Base-by-base conservation (phyloP, 2,797 vertebrate genomes). In the Falco biarmicus region DNA sequence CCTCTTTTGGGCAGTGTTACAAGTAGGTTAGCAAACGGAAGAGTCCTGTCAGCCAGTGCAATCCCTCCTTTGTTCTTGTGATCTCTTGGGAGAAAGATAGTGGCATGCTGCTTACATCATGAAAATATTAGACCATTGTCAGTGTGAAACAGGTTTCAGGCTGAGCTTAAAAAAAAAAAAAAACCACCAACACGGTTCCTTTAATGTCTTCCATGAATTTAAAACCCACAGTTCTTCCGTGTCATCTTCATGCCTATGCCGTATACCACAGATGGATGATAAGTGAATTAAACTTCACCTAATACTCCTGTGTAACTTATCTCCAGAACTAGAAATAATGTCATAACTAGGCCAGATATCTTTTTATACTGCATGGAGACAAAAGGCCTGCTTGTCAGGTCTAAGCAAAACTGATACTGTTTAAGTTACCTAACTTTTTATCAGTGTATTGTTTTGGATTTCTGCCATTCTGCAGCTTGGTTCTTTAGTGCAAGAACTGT, bases 151-250 rank as follows among this genome's bases (percentile, higher is more conserved):
- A n/a, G 21, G 21, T 69, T 82, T 95, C 66, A 76, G 32, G 15
- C 32, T 56, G 25, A 66, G 24, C 45, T 94, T 82, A 32, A 50
- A 63, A 51, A 76, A 74, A 31, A 1, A 34, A 45, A 13, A 43
- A 16, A n/a, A n/a, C n/a, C 4, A 43, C 43, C 11, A 25, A 25
- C 0, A 0, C 5, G 28, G 6, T 41, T 89, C 78, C 18, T 84
- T 84, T 89, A 15, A 11, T 34, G 5, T 71, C 14, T 64, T 82
- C 18, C 18, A 24, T 17, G 4, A 45, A 71, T 71, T 84, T n/a
- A 53, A 53, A 84, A 87, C 61, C 7, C 32, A 24, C 10, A 53
- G 3, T 82, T 93, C 21, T 92, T 87, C 83, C 28, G 9, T 79
- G 54, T 65, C 2, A 0, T 61, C 34, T 89, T 87, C 29, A 13